Percentiles rank a stretch among this genome's conserved stretches.
These are phyloP conservation scores for Lasiommata megera DNA, from an alignment of 2,888 invertebrate genomes.

Conservation along the genomic window DNA sequence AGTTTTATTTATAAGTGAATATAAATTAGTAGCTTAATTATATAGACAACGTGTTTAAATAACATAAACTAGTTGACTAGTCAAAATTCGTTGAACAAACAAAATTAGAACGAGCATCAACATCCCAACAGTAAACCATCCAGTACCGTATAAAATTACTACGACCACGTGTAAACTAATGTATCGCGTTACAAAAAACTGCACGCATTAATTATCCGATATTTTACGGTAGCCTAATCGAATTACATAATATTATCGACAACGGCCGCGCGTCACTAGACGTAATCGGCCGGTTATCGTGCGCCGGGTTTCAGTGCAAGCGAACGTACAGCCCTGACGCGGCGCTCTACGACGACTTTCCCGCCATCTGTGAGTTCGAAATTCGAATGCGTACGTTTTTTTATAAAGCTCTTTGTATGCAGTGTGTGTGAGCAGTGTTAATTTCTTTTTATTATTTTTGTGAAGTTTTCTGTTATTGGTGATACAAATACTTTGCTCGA, in stretches of 20 bases:
- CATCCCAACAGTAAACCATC: neutral
- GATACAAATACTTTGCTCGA: neutral
- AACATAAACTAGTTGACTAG: too few species aligned
- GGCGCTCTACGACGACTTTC: conserved; percentile 17
- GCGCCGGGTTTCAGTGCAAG: conserved; percentile 34
- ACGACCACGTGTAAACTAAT: conserved; percentile 1
- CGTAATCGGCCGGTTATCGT: conserved; percentile 62
- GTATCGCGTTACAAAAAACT: conserved; percentile 13
- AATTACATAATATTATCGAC: conserved; percentile 38
- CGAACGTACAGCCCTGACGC: conserved; percentile 22
- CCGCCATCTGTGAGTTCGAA: conserved; percentile 20
- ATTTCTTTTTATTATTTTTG: neutral
- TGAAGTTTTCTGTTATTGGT: conserved; percentile 4
- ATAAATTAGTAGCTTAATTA: too few species aligned
- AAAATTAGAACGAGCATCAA: neutral
- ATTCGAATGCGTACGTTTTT: conserved; percentile 23
- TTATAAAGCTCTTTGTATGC: conserved; percentile 4
- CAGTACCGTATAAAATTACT: neutral
- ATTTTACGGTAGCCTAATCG: conserved; percentile 27
- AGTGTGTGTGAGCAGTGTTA: neutral
- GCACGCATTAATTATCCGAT: conserved; percentile 16
- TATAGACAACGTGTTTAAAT: too few species aligned
- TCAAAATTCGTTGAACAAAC: neutral
- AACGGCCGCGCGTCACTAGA: conserved; percentile 54
- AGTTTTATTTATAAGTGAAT: too few species aligned